A percentile compares a stretch with the other conserved stretches of the same genome.
phyloP scores from a whole-genome alignment of 1,140 invertebrate genomes.

The Chlorops oryzae region DNA sequence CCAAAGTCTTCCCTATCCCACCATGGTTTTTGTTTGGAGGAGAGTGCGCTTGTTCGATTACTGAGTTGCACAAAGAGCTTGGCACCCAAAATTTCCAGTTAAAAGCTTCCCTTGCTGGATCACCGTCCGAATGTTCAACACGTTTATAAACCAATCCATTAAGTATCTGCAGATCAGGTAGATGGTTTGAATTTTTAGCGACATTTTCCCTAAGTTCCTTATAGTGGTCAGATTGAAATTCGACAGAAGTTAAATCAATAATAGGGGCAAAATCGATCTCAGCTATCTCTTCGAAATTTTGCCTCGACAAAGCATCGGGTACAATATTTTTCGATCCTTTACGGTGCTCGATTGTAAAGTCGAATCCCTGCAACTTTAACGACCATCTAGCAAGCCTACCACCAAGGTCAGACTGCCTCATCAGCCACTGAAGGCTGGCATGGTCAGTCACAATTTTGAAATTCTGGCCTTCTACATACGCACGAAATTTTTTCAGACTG shows the following conservation, averaged over 20 bases:
- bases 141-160: background rate
- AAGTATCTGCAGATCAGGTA: background rate
- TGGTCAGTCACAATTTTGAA: no score
- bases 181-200: background rate
- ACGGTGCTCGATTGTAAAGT: slow-evolving; percentile 4
- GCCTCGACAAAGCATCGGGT: slow-evolving; percentile 6
- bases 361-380: slow-evolving; percentile 5
- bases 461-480: no score
- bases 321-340: slow-evolving; percentile 11
- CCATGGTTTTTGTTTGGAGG: background rate
- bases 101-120: no score
- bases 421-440: no score
- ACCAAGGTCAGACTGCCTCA: no score
- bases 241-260: background rate
- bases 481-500: no score
- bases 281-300: background rate
- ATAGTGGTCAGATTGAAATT: slow-evolving; percentile 1
- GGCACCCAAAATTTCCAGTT: no score
- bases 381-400: slow-evolving; percentile 3
- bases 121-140: no score
- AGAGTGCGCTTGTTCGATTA: background rate
- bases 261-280: background rate
- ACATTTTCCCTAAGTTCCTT: background rate
- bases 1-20: background rate
- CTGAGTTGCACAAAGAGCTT: no score